Conservation (phyloP, 2,888 invertebrate species). For the Acleris laterana region DNA sequence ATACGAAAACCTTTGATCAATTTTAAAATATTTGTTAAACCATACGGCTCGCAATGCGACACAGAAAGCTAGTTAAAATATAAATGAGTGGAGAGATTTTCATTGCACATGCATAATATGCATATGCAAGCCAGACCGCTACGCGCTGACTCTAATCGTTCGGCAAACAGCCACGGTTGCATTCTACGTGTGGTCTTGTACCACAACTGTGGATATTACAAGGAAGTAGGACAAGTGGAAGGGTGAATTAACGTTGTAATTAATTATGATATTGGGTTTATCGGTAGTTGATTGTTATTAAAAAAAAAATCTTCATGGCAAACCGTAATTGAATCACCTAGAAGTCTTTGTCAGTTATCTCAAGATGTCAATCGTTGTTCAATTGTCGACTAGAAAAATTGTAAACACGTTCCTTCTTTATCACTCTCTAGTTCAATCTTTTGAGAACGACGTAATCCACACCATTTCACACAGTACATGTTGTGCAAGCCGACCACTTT, state of each 20-base stretch:
- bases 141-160: constrained; percentile 41
- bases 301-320: too few relatives aligned
- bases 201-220: constrained; percentile 37
- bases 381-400: too few relatives aligned
- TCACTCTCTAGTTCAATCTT: too few relatives aligned
- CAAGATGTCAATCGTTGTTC: too few relatives aligned
- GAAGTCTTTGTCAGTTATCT: too few relatives aligned
- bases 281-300: too few relatives aligned
- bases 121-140: constrained; percentile 38
- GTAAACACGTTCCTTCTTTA: too few relatives aligned
- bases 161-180: constrained; percentile 42
- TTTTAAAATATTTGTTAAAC: constrained; percentile 12
- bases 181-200: constrained; percentile 39
- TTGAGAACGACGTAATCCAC: too few relatives aligned
- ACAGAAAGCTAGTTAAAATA: constrained; percentile 35
- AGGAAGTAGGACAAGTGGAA: constrained; percentile 26
- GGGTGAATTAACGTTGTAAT: background rate
- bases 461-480: too few relatives aligned
- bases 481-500: background rate
- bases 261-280: too few relatives aligned
- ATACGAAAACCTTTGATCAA: background rate
- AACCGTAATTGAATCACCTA: too few relatives aligned
- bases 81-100: constrained; percentile 40
- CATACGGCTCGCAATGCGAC: constrained; percentile 17
- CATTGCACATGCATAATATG: constrained; percentile 42